These are phyloP conservation scores for Drosophila prostipennis DNA, from an alignment of 2,888 invertebrate species.

Conservation along the genomic window DNA sequence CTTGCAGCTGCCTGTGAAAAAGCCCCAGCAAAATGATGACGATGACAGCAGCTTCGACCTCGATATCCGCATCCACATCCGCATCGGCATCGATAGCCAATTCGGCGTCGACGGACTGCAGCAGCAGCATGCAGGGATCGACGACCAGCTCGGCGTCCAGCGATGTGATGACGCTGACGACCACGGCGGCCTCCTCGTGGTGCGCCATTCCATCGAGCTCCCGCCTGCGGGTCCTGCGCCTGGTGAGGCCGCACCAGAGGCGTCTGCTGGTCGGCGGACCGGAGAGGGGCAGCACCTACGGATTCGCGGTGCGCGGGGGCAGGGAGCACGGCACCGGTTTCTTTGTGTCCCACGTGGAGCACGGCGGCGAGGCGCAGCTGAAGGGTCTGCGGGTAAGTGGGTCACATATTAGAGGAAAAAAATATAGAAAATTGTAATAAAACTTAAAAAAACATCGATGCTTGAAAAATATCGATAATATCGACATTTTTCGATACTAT, in stretches of 20 bases:
- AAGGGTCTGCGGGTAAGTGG: slow-evolving; percentile 93
- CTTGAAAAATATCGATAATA: too few relatives aligned
- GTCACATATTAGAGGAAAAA: neutral
- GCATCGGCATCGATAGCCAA: slow-evolving; percentile 25
- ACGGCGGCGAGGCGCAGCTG: slow-evolving; percentile 93
- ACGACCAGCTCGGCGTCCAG: slow-evolving; percentile 83
- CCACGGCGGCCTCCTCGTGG: slow-evolving; percentile 81
- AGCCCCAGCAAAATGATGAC: slow-evolving; percentile 50
- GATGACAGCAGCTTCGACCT: slow-evolving; percentile 54
- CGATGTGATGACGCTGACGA: slow-evolving; percentile 83
- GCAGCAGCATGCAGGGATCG: slow-evolving; percentile 84
- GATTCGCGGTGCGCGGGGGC: slow-evolving; percentile 94
- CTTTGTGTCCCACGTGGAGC: slow-evolving; percentile 94
- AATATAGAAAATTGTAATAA: too few relatives aligned
- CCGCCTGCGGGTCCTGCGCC: slow-evolving; percentile 86
- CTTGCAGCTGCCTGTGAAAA: slow-evolving; percentile 9
- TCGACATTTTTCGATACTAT: too few relatives aligned
- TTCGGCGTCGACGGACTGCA: slow-evolving; percentile 78
- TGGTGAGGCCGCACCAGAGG: slow-evolving; percentile 85
- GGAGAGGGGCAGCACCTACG: slow-evolving; percentile 88
- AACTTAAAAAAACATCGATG: too few relatives aligned
- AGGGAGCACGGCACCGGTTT: slow-evolving; percentile 96
- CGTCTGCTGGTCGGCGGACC: slow-evolving; percentile 85
- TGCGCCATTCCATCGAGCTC: slow-evolving; percentile 84
- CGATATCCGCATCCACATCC: slow-evolving; percentile 26